Percentiles rank a stretch among this genome's conserved stretches.
phyloP scores from a whole-genome alignment of 1,140 invertebrate species.

The Trinorchestia longiramus region DNA sequence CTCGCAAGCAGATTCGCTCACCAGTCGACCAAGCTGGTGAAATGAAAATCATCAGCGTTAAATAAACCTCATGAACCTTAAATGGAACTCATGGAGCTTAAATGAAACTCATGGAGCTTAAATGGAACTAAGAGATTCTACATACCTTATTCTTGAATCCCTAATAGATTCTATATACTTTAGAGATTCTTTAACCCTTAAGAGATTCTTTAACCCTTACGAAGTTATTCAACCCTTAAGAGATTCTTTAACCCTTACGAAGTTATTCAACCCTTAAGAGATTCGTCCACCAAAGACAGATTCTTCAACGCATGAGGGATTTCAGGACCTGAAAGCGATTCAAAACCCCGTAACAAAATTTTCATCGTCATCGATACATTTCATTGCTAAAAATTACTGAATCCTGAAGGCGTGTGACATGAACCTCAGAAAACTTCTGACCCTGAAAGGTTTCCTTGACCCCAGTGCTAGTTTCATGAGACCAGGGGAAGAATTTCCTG shows the following conservation, averaged over 20 bases:
- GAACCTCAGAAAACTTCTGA: not conserved
- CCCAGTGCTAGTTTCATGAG: not conserved
- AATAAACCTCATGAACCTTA: too few species aligned
- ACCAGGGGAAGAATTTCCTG: not conserved
- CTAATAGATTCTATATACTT: too few species aligned
- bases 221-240: not conserved
- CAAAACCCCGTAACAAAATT: not conserved
- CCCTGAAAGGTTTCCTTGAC: not conserved
- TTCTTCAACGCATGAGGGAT: not conserved
- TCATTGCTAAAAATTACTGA: not conserved
- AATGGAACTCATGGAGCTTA: too few species aligned
- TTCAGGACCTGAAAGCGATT: not conserved
- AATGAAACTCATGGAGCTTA: too few species aligned
- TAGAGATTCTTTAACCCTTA: not conserved
- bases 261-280: not conserved
- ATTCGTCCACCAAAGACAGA: not conserved
- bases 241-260: not conserved
- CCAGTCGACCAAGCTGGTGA: too few species aligned
- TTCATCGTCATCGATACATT: not conserved
- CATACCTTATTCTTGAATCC: not conserved
- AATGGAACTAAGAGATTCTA: not conserved
- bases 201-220: not conserved
- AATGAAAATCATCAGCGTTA: too few species aligned
- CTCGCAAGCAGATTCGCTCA: too few species aligned
- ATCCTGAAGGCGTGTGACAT: not conserved